These are phyloP conservation scores for Pipistrellus kuhlii DNA, from an alignment of 2,797 vertebrate species.

Conservation along the genomic window DNA sequence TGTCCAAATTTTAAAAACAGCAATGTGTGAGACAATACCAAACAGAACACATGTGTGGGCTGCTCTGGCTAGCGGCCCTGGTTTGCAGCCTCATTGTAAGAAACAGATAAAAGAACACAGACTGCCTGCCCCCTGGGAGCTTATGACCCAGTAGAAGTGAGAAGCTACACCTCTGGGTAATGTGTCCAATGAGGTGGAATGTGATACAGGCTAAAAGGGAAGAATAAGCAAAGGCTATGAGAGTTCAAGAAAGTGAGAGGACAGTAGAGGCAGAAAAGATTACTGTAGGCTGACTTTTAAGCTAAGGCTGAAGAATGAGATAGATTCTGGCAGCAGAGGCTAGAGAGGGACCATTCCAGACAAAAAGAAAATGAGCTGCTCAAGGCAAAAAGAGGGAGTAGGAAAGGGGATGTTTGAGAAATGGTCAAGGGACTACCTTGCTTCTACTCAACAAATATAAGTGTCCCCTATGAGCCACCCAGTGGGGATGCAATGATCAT, in stretches of 20 bases:
- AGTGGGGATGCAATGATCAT: background rate
- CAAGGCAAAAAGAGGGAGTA: background rate
- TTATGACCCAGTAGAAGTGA: background rate
- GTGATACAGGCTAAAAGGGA: background rate
- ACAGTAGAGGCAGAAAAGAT: background rate
- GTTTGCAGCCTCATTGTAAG: background rate
- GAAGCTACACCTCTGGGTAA: background rate
- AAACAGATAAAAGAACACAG: slow-evolving; percentile 19
- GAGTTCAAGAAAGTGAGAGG: background rate
- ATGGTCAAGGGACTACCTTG: background rate
- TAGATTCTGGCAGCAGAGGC: background rate
- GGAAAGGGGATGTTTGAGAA: background rate
- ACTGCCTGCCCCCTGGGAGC: background rate
- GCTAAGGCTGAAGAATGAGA: slow-evolving; percentile 13
- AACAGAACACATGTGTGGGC: background rate
- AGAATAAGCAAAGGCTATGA: background rate
- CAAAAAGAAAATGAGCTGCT: background rate
- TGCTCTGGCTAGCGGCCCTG: background rate
- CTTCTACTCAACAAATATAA: background rate
- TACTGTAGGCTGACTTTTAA: background rate
- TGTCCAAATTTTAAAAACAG: slow-evolving; percentile 43
- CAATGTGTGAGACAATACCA: background rate
- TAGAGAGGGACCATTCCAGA: background rate
- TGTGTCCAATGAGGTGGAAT: background rate
- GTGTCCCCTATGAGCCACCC: background rate